Conservation (phyloP, 2,888 invertebrate species). For the Lasius fuliginosus region DNA sequence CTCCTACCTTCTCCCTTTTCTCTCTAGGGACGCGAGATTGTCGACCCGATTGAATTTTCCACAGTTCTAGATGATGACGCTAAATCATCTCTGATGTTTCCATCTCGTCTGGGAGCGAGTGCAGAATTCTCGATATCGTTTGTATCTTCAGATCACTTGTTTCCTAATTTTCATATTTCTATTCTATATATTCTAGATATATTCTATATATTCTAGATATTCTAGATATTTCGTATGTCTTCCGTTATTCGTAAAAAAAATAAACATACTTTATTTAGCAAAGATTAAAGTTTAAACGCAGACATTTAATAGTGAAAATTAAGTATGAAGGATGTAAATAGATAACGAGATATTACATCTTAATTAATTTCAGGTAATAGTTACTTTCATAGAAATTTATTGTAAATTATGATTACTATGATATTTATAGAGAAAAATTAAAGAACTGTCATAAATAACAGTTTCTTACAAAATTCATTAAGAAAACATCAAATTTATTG, state of each 20-base stretch:
- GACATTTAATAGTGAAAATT: neutral
- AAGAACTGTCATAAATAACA: neutral
- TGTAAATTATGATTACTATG: neutral
- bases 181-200: neutral
- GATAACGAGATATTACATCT: neutral
- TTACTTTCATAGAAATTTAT: neutral
- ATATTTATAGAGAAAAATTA: slow-evolving; percentile 5
- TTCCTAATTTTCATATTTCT: slow-evolving; percentile 37
- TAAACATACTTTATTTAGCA: neutral
- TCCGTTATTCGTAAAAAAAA: neutral
- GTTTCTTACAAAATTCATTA: neutral
- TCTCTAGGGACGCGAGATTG: slow-evolving; percentile 66
- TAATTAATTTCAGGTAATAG: slow-evolving; percentile 13
- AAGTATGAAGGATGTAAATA: neutral
- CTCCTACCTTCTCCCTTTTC: slow-evolving; percentile 19
- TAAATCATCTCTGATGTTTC: slow-evolving; percentile 59
- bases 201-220: too few relatives aligned
- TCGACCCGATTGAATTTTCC: slow-evolving; percentile 76
- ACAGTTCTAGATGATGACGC: slow-evolving; percentile 69
- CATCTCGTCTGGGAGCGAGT: slow-evolving; percentile 46
- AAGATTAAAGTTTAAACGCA: neutral
- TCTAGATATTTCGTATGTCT: neutral
- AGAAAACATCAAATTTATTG: neutral
- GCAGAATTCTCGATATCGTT: slow-evolving; percentile 45
- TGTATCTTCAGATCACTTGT: neutral